Percentiles rank a stretch among this genome's conserved stretches.
Conservation (phyloP, 1,140 invertebrate species). For the Scaptomyza montana region DNA sequence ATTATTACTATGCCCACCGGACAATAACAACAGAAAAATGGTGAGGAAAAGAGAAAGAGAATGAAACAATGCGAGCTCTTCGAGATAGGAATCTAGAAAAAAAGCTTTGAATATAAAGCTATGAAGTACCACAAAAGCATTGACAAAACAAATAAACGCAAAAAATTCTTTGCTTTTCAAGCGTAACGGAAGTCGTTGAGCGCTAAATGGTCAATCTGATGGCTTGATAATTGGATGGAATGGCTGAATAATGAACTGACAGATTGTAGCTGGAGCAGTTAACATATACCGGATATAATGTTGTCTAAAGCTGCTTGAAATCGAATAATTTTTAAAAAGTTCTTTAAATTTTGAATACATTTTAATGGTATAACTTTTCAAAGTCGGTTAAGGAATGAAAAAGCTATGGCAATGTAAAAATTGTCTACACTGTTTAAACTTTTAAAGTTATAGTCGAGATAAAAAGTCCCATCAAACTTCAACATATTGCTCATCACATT, state of each 20-base stretch:
- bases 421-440: too few species aligned
- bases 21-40: slow-evolving; percentile 42
- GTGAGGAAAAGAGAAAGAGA: neutral
- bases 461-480: neutral
- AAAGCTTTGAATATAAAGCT: too few species aligned
- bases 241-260: slow-evolving; percentile 4
- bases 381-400: neutral
- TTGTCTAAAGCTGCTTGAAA: slow-evolving; percentile 1
- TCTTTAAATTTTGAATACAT: neutral
- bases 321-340: neutral
- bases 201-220: slow-evolving; percentile 66
- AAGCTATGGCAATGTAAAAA: neutral
- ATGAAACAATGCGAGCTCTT: slow-evolving; percentile 28
- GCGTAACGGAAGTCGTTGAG: slow-evolving; percentile 74
- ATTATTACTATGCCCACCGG: slow-evolving; percentile 57
- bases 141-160: slow-evolving; percentile 35
- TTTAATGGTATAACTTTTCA: neutral
- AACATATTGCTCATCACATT: neutral
- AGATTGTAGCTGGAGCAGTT: slow-evolving; percentile 8
- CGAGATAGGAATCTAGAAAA: slow-evolving; percentile 64
- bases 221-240: slow-evolving; percentile 11
- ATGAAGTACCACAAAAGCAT: too few species aligned
- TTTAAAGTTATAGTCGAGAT: too few species aligned
- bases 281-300: slow-evolving; percentile 20
- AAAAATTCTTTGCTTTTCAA: slow-evolving; percentile 74